phyloP scores from a whole-genome alignment of 2,888 invertebrate species.

The Neuroscelio doddi region DNA sequence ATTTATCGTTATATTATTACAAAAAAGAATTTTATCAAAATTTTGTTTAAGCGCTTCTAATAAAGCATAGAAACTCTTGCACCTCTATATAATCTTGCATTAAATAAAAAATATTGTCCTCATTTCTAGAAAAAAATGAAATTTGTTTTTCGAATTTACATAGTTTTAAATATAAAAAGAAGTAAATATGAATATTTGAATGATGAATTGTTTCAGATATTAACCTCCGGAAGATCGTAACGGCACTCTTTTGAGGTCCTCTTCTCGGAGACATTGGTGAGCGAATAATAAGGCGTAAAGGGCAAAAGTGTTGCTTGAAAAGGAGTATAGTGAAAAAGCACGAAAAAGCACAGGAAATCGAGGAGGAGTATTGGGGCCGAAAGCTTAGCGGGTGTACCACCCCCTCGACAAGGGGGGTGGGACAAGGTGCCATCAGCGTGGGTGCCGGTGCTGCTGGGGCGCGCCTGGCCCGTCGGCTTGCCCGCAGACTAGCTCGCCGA shows the following conservation, averaged over 20 bases:
- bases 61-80: no score
- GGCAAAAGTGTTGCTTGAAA: constrained; percentile 16
- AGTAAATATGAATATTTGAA: not conserved
- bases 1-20: no score
- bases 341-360: constrained; percentile 11
- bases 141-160: no score
- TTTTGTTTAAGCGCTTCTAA: no score
- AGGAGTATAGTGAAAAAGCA: constrained; percentile 21
- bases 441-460: constrained; percentile 79
- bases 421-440: constrained; percentile 74
- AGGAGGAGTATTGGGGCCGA: constrained; percentile 42
- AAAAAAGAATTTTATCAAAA: no score
- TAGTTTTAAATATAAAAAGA: no score
- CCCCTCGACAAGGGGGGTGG: constrained; percentile 76
- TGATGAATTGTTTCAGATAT: constrained; percentile 22
- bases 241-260: not conserved
- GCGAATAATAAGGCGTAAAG: constrained; percentile 17
- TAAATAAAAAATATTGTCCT: no score
- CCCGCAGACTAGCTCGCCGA: constrained; percentile 69
- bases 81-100: no score
- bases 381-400: constrained; percentile 70
- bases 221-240: constrained; percentile 23
- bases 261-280: constrained; percentile 15
- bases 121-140: no score
- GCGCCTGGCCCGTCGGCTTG: constrained; percentile 76